A percentile compares a stretch with the other conserved stretches of the same genome.
Evolutionary conservation across 2,888 invertebrate genomes (phyloP).

Genomic region (Xestia xanthographa): DNA sequence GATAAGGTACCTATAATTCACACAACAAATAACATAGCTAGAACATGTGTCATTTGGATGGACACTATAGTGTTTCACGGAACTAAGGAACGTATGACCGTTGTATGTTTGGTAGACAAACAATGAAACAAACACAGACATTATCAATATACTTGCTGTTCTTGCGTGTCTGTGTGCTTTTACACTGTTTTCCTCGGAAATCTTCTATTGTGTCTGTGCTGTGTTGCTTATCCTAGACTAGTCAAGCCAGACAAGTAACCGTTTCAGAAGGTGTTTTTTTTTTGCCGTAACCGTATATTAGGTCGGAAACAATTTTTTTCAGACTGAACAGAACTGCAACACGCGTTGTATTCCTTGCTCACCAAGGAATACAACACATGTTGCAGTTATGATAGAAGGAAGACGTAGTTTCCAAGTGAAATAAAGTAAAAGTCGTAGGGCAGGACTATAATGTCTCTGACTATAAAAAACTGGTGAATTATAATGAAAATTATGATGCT

Average conservation of each 20-base stretch:
- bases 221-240: not conserved
- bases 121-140: conserved; percentile 8
- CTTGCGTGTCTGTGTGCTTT: conserved; percentile 4
- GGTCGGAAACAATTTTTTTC: not conserved
- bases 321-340: no score
- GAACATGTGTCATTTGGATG: conserved; percentile 46
- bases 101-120: conserved; percentile 41
- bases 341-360: no score
- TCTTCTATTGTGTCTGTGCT: not conserved
- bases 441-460: no score
- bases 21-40: conserved; percentile 25
- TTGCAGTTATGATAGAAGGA: not conserved
- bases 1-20: conserved; percentile 22
- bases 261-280: not conserved
- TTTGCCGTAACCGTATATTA: not conserved
- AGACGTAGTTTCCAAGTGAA: not conserved
- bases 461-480: no score
- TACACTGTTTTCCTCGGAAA: not conserved
- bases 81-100: conserved; percentile 18
- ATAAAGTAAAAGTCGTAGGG: not conserved
- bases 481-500: conserved; percentile 4
- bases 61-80: conserved; percentile 15
- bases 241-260: not conserved
- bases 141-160: conserved; percentile 1
- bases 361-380: no score